Conservation (phyloP, 2,113 vertebrate species). For the Phocoena phocoena region DNA sequence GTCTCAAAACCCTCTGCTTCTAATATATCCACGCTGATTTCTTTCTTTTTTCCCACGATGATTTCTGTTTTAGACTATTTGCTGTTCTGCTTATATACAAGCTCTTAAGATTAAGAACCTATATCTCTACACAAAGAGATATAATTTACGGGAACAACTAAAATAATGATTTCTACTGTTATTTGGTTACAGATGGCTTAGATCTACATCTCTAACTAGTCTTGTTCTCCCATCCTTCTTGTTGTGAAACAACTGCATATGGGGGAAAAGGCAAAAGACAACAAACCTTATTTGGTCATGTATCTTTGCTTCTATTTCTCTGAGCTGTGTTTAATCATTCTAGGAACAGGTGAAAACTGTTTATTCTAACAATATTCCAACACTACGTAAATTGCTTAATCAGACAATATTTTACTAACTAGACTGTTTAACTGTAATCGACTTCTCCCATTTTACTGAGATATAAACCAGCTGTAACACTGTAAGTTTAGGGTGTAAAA, state of each 20-base stretch:
- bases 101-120: conserved; percentile 22
- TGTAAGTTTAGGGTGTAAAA: background rate
- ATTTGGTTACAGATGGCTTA: background rate
- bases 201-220: background rate
- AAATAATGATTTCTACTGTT: background rate
- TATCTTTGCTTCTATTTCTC: background rate
- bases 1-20: background rate
- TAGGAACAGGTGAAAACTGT: background rate
- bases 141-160: background rate
- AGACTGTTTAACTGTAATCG: background rate
- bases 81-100: background rate
- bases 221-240: background rate
- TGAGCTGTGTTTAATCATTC: background rate
- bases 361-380: background rate
- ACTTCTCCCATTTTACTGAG: background rate
- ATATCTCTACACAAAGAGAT: background rate
- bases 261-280: background rate
- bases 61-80: background rate
- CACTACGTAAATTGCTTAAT: background rate
- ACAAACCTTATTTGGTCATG: background rate
- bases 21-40: background rate
- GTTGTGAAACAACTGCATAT: background rate
- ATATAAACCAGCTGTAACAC: background rate
- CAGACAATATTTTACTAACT: background rate
- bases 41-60: background rate